These are phyloP conservation scores for Halcyon chelicuti DNA, from an alignment of 2,797 vertebrate species.

Conservation along the genomic window DNA sequence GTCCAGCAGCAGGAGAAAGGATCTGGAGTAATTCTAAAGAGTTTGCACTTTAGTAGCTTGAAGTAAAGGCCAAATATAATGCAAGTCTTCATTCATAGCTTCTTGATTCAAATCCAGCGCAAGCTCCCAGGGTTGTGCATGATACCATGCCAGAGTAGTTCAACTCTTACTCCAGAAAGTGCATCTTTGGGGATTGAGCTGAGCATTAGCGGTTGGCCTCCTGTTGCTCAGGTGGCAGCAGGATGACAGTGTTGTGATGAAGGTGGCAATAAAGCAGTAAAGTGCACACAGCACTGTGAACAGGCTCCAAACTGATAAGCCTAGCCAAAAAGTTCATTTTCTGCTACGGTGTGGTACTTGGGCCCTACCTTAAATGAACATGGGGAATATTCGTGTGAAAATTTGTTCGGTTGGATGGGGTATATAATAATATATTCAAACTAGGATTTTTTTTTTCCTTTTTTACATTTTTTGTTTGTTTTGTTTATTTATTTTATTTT, in stretches of 20 bases:
- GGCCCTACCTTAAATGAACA: neutral
- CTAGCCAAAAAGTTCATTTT: neutral
- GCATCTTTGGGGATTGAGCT: neutral
- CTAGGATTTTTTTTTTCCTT: neutral
- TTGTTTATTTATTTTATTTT: neutral
- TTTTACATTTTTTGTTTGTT: neutral
- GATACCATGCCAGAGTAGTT: neutral
- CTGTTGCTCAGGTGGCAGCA: conserved; percentile 15
- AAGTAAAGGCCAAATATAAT: neutral
- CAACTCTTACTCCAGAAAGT: neutral
- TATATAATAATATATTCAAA: neutral
- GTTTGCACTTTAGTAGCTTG: neutral
- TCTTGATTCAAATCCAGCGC: neutral
- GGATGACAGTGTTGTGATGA: neutral
- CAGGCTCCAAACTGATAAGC: neutral
- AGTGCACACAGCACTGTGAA: neutral
- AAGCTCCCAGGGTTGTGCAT: accelerated
- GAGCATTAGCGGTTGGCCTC: neutral
- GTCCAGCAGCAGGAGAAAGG: neutral
- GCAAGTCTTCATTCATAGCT: accelerated
- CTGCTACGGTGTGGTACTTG: neutral
- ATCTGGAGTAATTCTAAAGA: neutral
- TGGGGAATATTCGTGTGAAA: neutral
- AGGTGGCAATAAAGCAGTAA: neutral
- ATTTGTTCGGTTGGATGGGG: neutral